Evolutionary conservation across 2,888 invertebrate species (phyloP).

Genomic region (Thalpophila matura): DNA sequence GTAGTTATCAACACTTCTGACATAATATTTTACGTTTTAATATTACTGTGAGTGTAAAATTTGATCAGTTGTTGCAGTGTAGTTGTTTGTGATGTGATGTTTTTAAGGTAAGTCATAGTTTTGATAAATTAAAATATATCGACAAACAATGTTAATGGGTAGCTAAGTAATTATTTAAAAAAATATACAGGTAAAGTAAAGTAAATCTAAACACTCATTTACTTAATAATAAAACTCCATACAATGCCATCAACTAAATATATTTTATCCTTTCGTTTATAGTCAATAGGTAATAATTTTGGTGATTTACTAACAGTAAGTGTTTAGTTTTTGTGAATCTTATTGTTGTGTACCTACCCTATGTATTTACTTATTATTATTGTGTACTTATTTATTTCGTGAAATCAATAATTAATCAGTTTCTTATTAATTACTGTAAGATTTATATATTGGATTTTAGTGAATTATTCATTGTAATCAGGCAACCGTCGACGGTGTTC

Average conservation of each 20-base stretch:
- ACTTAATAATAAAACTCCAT: constrained; percentile 27
- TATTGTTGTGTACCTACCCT: constrained; percentile 23
- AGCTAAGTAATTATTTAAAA: constrained; percentile 25
- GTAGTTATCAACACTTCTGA: constrained; percentile 27
- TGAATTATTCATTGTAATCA: constrained; percentile 23
- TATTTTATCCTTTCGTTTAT: constrained; percentile 26
- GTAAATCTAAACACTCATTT: constrained; percentile 27
- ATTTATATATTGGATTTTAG: constrained; percentile 23
- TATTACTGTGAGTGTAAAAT: constrained; percentile 28
- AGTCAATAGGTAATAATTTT: constrained; percentile 24
- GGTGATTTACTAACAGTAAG: constrained; percentile 25
- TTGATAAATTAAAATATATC: constrained; percentile 23
- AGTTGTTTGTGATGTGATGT: constrained; percentile 29
- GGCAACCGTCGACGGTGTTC: constrained; percentile 23
- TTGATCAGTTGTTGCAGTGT: constrained; percentile 27
- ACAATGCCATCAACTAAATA: constrained; percentile 27
- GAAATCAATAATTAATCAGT: constrained; percentile 23
- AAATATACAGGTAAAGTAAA: constrained; percentile 28
- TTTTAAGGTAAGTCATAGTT: constrained; percentile 23
- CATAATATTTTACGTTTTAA: constrained; percentile 24
- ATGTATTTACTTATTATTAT: constrained; percentile 22
- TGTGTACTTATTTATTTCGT: constrained; percentile 23
- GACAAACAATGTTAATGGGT: constrained; percentile 24
- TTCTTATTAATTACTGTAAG: constrained; percentile 23
- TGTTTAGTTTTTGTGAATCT: constrained; percentile 24